phyloP scores from a whole-genome alignment of 2,888 invertebrate species.

The Morinoia aosen region DNA sequence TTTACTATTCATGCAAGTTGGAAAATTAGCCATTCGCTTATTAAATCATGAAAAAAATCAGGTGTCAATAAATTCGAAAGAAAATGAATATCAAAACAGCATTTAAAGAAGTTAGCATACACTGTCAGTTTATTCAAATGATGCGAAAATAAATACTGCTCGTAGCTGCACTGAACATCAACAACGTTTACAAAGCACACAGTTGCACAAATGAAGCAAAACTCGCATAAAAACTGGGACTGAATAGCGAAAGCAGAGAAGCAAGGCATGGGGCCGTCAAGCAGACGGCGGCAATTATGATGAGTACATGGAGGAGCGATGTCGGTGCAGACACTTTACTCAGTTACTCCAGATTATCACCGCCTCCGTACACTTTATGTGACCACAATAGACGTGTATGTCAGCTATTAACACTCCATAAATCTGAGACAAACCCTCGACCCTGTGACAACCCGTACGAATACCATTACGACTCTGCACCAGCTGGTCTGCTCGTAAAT shows the following conservation, averaged over 20 bases:
- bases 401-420: slow-evolving; percentile 47
- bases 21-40: not conserved
- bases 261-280: not conserved
- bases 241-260: not conserved
- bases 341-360: slow-evolving; percentile 46
- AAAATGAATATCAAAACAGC: not conserved
- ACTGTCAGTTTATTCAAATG: not conserved
- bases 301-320: not conserved
- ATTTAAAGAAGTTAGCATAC: not conserved
- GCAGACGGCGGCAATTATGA: not conserved
- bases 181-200: not conserved
- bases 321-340: not conserved
- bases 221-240: not conserved
- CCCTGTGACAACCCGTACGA: slow-evolving; percentile 35
- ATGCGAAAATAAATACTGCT: not conserved
- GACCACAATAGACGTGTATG: slow-evolving; percentile 51
- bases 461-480: slow-evolving; percentile 27
- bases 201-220: not conserved
- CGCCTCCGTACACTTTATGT: slow-evolving; percentile 48
- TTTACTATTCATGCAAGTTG: not conserved
- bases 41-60: not conserved
- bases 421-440: slow-evolving; percentile 31
- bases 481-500: slow-evolving; percentile 35
- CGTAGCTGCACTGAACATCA: not conserved
- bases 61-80: not conserved